Conservation (phyloP, 2,797 vertebrate genomes). For the Loris lydekkerianus region DNA sequence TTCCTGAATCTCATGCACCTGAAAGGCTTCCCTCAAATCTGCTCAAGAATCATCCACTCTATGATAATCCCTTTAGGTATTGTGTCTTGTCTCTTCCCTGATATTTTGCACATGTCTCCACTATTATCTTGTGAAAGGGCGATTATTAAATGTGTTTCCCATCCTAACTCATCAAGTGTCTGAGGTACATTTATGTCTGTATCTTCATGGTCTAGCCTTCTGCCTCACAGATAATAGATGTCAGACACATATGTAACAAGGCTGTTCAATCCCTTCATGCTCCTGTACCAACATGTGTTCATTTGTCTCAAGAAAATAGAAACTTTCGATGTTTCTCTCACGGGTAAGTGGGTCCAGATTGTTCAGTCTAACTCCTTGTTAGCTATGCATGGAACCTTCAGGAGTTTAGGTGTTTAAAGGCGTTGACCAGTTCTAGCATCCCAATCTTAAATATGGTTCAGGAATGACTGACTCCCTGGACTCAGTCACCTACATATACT, state of each 20-base stretch:
- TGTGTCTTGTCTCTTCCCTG: not conserved
- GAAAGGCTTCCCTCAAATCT: not conserved
- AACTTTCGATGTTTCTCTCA: not conserved
- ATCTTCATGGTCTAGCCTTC: not conserved
- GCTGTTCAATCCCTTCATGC: not conserved
- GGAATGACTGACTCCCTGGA: not conserved
- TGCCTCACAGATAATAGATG: not conserved
- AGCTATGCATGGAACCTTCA: not conserved
- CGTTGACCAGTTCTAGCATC: not conserved
- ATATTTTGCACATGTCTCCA: not conserved
- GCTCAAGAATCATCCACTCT: not conserved
- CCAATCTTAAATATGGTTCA: not conserved
- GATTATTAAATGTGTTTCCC: not conserved
- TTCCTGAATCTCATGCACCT: not conserved
- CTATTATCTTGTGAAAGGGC: not conserved
- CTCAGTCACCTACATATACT: not conserved
- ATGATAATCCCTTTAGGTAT: not conserved
- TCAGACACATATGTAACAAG: not conserved
- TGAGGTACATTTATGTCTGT: not conserved
- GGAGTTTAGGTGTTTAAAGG: not conserved
- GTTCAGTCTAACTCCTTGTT: not conserved
- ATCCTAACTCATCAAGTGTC: not conserved
- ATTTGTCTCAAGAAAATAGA: not conserved
- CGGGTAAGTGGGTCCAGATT: not conserved
- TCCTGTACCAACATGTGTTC: not conserved